phyloP scores from a whole-genome alignment of 2,113 vertebrate genomes.

The Oreochromis niloticus region DNA sequence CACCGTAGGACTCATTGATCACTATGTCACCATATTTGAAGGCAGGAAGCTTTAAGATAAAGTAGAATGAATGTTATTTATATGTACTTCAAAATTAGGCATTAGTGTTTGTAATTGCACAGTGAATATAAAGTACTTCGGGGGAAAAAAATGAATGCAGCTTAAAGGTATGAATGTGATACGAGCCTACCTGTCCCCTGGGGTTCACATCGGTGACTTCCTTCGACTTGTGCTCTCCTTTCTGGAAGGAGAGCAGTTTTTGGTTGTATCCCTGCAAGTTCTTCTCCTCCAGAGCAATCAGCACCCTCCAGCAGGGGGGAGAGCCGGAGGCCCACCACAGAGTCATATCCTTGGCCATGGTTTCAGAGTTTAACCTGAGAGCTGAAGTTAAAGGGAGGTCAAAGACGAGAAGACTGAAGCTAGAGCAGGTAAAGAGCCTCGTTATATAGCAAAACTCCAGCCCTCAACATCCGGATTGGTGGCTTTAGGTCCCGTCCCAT shows the following conservation, averaged over 20 bases:
- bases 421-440: not conserved
- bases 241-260: slow-evolving; percentile 52
- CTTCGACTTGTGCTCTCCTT: slow-evolving; percentile 20
- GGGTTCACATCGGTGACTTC: slow-evolving; percentile 67
- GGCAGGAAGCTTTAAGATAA: slow-evolving; percentile 56
- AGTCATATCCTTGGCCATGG: slow-evolving; percentile 65
- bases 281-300: slow-evolving; percentile 75
- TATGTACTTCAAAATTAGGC: not conserved
- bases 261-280: slow-evolving; percentile 62
- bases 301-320: slow-evolving; percentile 73
- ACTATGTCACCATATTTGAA: slow-evolving; percentile 59
- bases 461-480: slow-evolving; percentile 5
- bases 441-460: slow-evolving; percentile 2
- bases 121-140: not conserved
- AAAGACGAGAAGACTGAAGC: not conserved
- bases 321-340: slow-evolving; percentile 72
- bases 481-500: slow-evolving; percentile 4
- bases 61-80: not conserved
- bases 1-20: slow-evolving; percentile 70
- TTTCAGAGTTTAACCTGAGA: not conserved
- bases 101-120: not conserved
- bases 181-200: slow-evolving; percentile 60
- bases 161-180: not conserved
- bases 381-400: not conserved
- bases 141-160: not conserved